phyloP scores from a whole-genome alignment of 1,140 invertebrate species.

The Drosophila nasuta region DNA sequence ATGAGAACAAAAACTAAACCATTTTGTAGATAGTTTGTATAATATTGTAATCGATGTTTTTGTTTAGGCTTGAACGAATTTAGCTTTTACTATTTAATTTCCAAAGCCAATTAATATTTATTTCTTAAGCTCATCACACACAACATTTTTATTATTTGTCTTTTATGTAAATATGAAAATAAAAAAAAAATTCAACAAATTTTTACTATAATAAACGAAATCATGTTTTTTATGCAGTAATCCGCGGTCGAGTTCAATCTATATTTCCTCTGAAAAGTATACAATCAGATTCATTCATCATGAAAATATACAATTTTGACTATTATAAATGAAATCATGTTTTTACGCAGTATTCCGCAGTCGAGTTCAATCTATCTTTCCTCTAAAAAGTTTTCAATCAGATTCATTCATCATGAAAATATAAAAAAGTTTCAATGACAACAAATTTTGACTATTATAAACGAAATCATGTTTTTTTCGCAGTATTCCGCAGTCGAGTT shows the following conservation, averaged over 20 bases:
- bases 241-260: neutral
- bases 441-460: neutral
- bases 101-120: conserved; percentile 32
- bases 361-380: neutral
- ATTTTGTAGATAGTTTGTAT: conserved; percentile 28
- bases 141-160: conserved; percentile 14
- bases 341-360: conserved; percentile 5
- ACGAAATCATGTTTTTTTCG: conserved; percentile 15
- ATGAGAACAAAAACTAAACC: conserved; percentile 15
- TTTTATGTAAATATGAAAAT: conserved; percentile 22
- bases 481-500: conserved; percentile 1
- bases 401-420: neutral
- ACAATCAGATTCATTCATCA: neutral
- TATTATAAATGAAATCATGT: conserved; percentile 1
- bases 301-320: neutral
- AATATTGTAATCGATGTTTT: conserved; percentile 14
- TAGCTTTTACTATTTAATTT: conserved; percentile 35
- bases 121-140: conserved; percentile 16
- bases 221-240: conserved; percentile 11
- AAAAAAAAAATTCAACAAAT: conserved; percentile 7
- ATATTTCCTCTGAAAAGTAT: too few relatives aligned
- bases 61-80: conserved; percentile 48
- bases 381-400: too few relatives aligned
- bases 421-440: neutral
- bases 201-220: conserved; percentile 5